Percentiles rank a stretch among this genome's conserved stretches.
Evolutionary conservation across 2,113 vertebrate genomes (phyloP).

Genomic region (Hypomesus transpacificus): DNA sequence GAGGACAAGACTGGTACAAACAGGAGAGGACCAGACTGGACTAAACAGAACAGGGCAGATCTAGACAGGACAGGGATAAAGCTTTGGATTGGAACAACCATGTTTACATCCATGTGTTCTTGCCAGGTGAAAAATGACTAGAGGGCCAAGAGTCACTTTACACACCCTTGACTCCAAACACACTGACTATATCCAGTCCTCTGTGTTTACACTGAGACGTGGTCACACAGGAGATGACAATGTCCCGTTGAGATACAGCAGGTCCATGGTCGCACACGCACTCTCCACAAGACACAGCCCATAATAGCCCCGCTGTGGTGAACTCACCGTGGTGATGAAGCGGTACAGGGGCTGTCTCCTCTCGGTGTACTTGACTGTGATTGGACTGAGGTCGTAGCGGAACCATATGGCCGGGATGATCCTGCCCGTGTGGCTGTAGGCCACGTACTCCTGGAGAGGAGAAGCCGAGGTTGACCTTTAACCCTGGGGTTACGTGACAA

Average conservation of each 20-base stretch:
- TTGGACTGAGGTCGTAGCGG: conserved; percentile 96
- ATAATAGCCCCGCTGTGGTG: not conserved
- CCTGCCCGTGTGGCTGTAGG: conserved; percentile 96
- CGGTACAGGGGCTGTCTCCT: conserved; percentile 92
- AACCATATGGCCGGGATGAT: conserved; percentile 99
- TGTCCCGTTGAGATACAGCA: not conserved
- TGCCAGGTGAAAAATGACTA: not conserved
- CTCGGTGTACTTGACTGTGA: conserved; percentile 99
- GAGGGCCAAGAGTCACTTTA: not conserved
- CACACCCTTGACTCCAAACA: not conserved
- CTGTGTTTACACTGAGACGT: not conserved
- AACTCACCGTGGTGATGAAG: conserved; percentile 96
- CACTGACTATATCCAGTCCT: not conserved
- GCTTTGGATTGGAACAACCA: not conserved
- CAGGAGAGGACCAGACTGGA: too few species aligned
- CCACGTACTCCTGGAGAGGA: conserved; percentile 85
- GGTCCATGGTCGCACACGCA: not conserved
- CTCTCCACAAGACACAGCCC: not conserved
- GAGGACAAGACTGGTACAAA: too few species aligned
- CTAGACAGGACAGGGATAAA: too few species aligned
- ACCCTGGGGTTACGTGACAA: not conserved
- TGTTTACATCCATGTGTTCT: not conserved
- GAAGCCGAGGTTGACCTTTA: not conserved
- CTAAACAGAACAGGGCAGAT: too few species aligned
- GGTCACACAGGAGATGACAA: not conserved